phyloP scores from a whole-genome alignment of 2,113 vertebrate genomes.

The Empidonax alnorum region DNA sequence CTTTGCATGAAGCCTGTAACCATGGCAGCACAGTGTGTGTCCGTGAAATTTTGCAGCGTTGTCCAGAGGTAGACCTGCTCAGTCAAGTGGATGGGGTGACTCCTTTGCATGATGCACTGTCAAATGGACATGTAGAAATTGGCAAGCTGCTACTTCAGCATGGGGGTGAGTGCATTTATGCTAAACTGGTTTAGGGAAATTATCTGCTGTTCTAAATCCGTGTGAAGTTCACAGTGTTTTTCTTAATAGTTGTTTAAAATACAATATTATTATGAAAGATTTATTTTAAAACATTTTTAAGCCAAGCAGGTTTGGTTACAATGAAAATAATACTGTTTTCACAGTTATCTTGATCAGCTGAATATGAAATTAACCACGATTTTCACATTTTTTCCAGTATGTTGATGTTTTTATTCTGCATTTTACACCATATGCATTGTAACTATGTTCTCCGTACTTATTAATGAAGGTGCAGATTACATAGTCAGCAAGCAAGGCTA shows the following conservation, averaged over 20 bases:
- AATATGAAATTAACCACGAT: slow-evolving; percentile 7
- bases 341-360: slow-evolving; percentile 29
- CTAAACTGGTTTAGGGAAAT: slow-evolving; percentile 63
- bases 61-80: slow-evolving; percentile 86
- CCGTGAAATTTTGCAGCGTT: slow-evolving; percentile 87
- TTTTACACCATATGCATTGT: slow-evolving; percentile 27
- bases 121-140: slow-evolving; percentile 88
- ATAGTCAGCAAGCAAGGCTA: background rate
- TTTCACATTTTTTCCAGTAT: slow-evolving; percentile 19
- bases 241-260: slow-evolving; percentile 25
- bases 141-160: slow-evolving; percentile 89
- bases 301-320: slow-evolving; percentile 45
- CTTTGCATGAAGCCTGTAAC: slow-evolving; percentile 97
- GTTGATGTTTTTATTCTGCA: slow-evolving; percentile 1
- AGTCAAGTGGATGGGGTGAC: slow-evolving; percentile 91
- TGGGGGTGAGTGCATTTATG: slow-evolving; percentile 83
- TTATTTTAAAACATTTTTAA: slow-evolving; percentile 50
- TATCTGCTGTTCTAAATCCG: slow-evolving; percentile 19
- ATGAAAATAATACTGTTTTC: slow-evolving; percentile 45
- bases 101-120: slow-evolving; percentile 91
- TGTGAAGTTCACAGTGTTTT: slow-evolving; percentile 23
- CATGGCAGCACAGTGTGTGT: slow-evolving; percentile 92
- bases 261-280: background rate
- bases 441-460: slow-evolving; percentile 33
- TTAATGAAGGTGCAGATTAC: slow-evolving; percentile 38